phyloP scores from a whole-genome alignment of 2,113 vertebrate genomes.

The Cyprichromis sp. region DNA sequence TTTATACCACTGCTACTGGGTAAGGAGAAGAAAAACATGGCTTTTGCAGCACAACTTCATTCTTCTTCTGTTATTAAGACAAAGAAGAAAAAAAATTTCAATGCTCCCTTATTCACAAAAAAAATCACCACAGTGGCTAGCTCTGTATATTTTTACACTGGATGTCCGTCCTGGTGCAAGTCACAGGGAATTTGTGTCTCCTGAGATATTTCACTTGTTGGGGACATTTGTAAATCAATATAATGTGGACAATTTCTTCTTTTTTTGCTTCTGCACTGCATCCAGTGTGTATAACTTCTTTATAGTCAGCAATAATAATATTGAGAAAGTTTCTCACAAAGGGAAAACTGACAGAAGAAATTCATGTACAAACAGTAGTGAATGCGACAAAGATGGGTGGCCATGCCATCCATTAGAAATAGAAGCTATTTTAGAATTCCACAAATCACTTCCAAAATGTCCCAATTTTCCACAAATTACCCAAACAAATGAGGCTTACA shows the following conservation, averaged over 20 bases:
- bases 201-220: background rate
- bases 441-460: background rate
- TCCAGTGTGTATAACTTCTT: background rate
- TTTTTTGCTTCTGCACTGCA: background rate
- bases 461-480: background rate
- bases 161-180: background rate
- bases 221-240: background rate
- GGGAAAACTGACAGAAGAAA: background rate
- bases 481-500: background rate
- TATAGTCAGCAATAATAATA: background rate
- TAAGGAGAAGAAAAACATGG: background rate
- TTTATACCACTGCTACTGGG: background rate
- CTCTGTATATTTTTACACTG: background rate
- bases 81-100: background rate
- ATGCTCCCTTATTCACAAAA: background rate
- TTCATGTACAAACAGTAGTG: background rate
- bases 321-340: background rate
- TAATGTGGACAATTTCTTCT: background rate
- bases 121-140: background rate
- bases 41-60: background rate
- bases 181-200: background rate
- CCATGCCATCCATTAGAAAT: background rate
- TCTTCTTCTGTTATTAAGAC: background rate
- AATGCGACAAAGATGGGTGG: background rate
- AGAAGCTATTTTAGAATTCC: background rate